Evolutionary conservation across 2,797 vertebrate genomes (phyloP).

Genomic region (Acanthopagrus latus): DNA sequence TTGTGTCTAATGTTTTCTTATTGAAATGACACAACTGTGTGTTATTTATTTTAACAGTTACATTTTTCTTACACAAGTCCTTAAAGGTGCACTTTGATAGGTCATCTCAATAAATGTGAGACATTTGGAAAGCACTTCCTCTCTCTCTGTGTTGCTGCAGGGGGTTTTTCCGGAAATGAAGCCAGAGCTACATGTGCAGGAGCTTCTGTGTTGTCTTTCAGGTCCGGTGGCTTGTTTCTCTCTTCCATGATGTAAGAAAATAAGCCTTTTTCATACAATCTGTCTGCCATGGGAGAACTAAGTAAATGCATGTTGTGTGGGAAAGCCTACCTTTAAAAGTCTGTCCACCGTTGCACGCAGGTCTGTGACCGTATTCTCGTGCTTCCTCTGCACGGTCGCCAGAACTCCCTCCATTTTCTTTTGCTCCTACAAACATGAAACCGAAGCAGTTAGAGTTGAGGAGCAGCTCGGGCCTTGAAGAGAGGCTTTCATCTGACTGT

Average conservation of each 20-base stretch:
- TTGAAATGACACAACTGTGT: not conserved
- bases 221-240: not conserved
- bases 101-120: not conserved
- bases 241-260: slow-evolving; percentile 22
- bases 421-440: slow-evolving; percentile 77
- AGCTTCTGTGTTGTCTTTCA: slow-evolving; percentile 2
- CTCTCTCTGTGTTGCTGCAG: not conserved
- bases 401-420: slow-evolving; percentile 79
- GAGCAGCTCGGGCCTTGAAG: slow-evolving; percentile 44
- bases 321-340: slow-evolving; percentile 77
- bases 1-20: not conserved
- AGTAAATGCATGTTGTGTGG: not conserved
- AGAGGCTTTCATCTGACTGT: slow-evolving; percentile 69
- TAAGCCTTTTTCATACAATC: not conserved
- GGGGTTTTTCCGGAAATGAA: not conserved
- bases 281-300: not conserved
- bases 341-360: slow-evolving; percentile 78
- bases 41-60: not conserved
- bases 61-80: not conserved
- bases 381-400: slow-evolving; percentile 77
- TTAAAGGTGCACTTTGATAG: not conserved
- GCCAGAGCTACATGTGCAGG: not conserved
- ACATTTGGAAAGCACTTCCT: not conserved
- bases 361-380: slow-evolving; percentile 79
- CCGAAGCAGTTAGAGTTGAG: slow-evolving; percentile 58